Conservation (phyloP, 1,140 invertebrate species). For the Patella vulgata region DNA sequence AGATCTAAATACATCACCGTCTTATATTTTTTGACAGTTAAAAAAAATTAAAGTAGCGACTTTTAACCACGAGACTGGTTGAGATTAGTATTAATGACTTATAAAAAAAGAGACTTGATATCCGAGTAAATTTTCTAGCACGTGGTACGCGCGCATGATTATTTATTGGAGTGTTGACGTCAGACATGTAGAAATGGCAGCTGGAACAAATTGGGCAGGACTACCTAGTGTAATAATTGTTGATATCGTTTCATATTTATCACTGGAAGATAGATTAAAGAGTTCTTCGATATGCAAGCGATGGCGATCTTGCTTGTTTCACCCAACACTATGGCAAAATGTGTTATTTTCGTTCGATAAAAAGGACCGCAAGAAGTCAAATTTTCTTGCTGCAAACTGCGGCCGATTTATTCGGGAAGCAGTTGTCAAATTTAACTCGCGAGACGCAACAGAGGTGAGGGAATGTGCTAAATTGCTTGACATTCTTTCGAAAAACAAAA, state of each 20-base stretch:
- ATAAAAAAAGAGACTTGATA: too few species aligned
- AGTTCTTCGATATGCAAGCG: slow-evolving; percentile 73
- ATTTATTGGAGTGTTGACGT: slow-evolving; percentile 30
- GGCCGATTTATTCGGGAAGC: slow-evolving; percentile 67
- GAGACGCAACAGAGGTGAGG: slow-evolving; percentile 60
- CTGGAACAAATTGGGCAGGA: slow-evolving; percentile 60
- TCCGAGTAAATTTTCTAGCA: slow-evolving; percentile 23
- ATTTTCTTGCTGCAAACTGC: slow-evolving; percentile 66
- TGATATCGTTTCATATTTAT: slow-evolving; percentile 74
- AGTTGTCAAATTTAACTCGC: slow-evolving; percentile 66
- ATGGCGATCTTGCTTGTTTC: slow-evolving; percentile 74
- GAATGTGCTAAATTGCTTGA: slow-evolving; percentile 54
- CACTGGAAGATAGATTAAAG: slow-evolving; percentile 70
- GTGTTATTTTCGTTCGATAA: slow-evolving; percentile 64
- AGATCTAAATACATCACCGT: too few species aligned
- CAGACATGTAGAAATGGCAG: slow-evolving; percentile 57
- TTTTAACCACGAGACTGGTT: too few species aligned
- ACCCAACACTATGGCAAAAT: slow-evolving; percentile 73
- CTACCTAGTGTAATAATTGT: slow-evolving; percentile 74
- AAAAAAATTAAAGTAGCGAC: too few species aligned
- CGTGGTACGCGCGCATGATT: slow-evolving; percentile 32
- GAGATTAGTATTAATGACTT: too few species aligned
- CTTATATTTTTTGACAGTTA: too few species aligned
- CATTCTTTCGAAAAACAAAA: slow-evolving; percentile 57
- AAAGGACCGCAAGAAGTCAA: slow-evolving; percentile 62